A percentile compares a stretch with the other conserved stretches of the same genome.
Conservation (phyloP, 2,797 vertebrate species). For the Nannoperca australis region DNA sequence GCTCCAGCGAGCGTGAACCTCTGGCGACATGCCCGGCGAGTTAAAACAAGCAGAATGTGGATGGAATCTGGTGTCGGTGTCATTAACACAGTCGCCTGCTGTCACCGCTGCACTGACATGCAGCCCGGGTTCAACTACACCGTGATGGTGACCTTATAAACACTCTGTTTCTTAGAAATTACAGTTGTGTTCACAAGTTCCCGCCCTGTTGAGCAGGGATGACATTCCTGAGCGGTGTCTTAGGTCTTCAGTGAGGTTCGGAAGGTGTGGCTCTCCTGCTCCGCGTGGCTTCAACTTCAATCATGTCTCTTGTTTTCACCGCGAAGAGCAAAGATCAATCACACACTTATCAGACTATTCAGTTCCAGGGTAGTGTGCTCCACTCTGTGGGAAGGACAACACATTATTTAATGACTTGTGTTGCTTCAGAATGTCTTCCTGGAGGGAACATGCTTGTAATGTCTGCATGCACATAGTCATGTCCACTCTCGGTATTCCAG, state of each 20-base stretch:
- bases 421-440: neutral
- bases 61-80: neutral
- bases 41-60: neutral
- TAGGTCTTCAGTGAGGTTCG: too few species aligned
- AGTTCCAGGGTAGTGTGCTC: too few species aligned
- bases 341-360: too few species aligned
- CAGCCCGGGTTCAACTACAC: neutral
- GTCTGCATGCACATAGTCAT: neutral
- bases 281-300: neutral
- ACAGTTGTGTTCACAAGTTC: neutral
- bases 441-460: neutral
- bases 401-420: too few species aligned
- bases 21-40: neutral
- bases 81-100: neutral
- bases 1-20: accelerated
- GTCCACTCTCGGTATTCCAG: neutral
- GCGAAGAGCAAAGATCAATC: neutral
- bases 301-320: neutral
- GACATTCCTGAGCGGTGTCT: neutral
- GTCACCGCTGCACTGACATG: neutral
- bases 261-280: neutral
- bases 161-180: neutral
- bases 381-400: neutral
- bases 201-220: neutral
- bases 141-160: too few species aligned